Base-by-base conservation (phyloP, 1,140 invertebrate genomes). In the Cydia amplana region DNA sequence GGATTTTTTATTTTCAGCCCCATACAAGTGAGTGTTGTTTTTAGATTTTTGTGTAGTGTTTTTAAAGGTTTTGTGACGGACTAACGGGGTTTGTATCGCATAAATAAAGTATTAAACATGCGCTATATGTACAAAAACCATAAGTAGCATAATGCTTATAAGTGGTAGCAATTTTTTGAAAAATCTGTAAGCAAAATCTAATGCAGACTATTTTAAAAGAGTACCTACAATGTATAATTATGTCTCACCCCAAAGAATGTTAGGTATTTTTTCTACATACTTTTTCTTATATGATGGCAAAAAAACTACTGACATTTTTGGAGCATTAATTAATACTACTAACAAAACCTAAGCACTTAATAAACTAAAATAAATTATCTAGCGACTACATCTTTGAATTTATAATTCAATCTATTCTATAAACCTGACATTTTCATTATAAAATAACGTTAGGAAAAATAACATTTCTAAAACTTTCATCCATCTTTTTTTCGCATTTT, bases 1-100 rank as follows among this genome's bases (percentile, higher is more conserved):
- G 65, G 65, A 40, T 43, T 70, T 70, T 70, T 70, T 12, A 70
- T 70, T 70, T 70, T 70, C 65, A 70, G 65, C 32, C 65, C 65
- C 14, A 20, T 40, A 70, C 65, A 70, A 2, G 65, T 70, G 65
- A 70, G 65, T 70, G 65, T 36, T 70, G n/a, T 70, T 32, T 70
- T 67, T 67, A 10, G 28, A 67, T 18, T 36, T 28, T 43, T 4
- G 32, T 60, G 18, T 10, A 60, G 55, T 23, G 55, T 60, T 60
- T 60, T 70, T 70, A 18, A 23, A 40, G 7, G 9, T 10, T 40
- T 40, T 40, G 36, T 40, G 36, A 40, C 36, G 36, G 36, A 10
- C 36, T 40, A 40, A 40, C 7, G 36, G 16, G 16, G 5, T 40
- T 70, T 70, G 18, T 60, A 23, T 60, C n/a, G 20, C 12, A 55